Evolutionary conservation across 2,888 invertebrate genomes (phyloP).

Genomic region (Hesperia comma): DNA sequence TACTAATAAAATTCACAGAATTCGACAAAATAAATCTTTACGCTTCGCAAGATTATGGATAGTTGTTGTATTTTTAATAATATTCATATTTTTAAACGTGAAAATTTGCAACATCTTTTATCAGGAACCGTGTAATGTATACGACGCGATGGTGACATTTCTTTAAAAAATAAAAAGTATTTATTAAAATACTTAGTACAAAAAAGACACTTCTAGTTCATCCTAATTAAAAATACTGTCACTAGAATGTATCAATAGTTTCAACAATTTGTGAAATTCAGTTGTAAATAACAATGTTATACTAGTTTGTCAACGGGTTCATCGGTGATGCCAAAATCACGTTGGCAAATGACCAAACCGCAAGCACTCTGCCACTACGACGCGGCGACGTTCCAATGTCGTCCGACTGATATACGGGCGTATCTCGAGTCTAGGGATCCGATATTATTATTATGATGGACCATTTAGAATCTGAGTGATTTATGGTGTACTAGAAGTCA

Average conservation of each 20-base stretch:
- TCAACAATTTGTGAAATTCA: constrained; percentile 1
- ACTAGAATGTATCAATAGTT: background rate
- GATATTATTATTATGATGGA: constrained; percentile 13
- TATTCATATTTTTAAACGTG: no score
- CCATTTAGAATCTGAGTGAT: constrained; percentile 12
- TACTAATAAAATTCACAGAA: background rate
- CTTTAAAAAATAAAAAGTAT: no score
- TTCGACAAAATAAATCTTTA: no score
- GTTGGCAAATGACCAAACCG: constrained; percentile 30
- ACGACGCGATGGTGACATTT: no score
- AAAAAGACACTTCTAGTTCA: no score
- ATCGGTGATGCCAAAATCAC: constrained; percentile 17
- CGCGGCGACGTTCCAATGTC: constrained; percentile 22
- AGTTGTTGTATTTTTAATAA: no score
- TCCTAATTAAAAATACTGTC: background rate
- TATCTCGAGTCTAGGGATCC: constrained; percentile 6
- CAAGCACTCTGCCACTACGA: constrained; percentile 19
- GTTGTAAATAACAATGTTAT: constrained; percentile 18
- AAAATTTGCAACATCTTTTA: no score
- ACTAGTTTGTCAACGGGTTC: constrained; percentile 12
- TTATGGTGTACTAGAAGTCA: constrained; percentile 10
- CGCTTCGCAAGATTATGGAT: no score
- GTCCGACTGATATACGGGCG: constrained; percentile 16
- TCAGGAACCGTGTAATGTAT: no score
- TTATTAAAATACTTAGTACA: no score